These are phyloP conservation scores for Atta cephalotes DNA, from an alignment of 1,140 invertebrate genomes.

Conservation along the genomic window DNA sequence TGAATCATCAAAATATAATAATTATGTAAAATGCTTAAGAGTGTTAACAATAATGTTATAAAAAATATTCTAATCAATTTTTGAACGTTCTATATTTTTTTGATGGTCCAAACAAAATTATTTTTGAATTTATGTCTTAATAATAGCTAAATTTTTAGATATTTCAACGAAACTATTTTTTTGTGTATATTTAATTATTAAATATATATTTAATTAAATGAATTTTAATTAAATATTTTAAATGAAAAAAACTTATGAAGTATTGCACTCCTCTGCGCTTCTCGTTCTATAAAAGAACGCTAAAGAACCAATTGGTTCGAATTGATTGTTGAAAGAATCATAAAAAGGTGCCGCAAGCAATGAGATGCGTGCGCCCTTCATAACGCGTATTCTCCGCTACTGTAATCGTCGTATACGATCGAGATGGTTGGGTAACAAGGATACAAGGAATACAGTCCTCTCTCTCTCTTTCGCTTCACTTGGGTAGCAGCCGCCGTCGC, in stretches of 20 bases:
- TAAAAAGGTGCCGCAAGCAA: neutral
- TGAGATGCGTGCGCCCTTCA: neutral
- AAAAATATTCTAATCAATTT: no score
- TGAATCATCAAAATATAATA: no score
- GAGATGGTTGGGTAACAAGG: conserved; percentile 50
- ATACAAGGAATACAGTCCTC: conserved; percentile 38
- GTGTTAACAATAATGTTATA: no score
- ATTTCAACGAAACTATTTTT: no score
- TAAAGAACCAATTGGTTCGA: neutral
- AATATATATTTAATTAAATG: neutral
- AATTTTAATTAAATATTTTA: neutral
- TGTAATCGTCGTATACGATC: conserved; percentile 36
- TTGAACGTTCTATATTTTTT: no score
- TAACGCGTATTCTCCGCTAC: conserved; percentile 6
- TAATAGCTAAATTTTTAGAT: neutral
- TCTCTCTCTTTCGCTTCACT: conserved; percentile 21
- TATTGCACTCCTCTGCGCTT: neutral
- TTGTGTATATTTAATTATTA: neutral
- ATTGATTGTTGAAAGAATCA: neutral
- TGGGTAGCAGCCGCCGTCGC: conserved; percentile 41
- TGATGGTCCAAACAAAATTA: no score
- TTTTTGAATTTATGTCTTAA: no score
- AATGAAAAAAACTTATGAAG: neutral
- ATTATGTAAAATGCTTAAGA: no score
- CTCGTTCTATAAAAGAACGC: neutral